Evolutionary conservation across 2,888 invertebrate genomes (phyloP), one percentile per base, ranked within the genome.

Genomic region (Acanthacorydalis orientalis): DNA sequence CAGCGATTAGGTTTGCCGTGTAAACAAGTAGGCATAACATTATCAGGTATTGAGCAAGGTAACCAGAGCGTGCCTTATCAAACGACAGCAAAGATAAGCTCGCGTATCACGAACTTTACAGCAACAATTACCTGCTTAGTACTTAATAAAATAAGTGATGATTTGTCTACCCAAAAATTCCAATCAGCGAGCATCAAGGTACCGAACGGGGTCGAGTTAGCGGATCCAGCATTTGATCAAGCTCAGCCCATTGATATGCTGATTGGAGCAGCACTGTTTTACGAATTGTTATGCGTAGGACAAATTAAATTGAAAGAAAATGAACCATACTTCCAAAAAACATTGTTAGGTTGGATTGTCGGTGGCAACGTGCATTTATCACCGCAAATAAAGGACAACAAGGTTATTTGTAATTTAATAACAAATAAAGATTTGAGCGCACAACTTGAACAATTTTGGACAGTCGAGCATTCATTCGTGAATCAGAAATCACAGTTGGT

Each of bases 331-430:
- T 47, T 49, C 9, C 48, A 51, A 23, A 50, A 52, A 43, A 51
- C 52, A 9, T 47, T 50, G 35, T 50, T 53, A n/a, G 52, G 53
- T 16, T 53, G 52, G 53, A 47, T 52, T 15, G 44, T 50, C 33
- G 31, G 50, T 37, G 52, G 51, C 9, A 23, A 23, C 23, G 23
- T 23, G 23, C 23, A 23, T 23, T 23, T 23, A 23, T 23, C 23
- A 23, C 31, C 14, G n/a, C 15, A 14, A n/a, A 38, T 32, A 10
- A 40, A 15, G 12, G 37, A 23, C 31, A 16, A 10, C 12, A 7
- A n/a, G 12, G 16, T 15, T 41, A 12, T 7, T 7, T 9, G 1
- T 42, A 42, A 38, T 9, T 23, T 23, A 23, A 23, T 23, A 23
- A 37, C 37, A 12, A 12, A 12, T 37, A 37, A 37, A 37, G 9